Conservation (phyloP, 2,888 invertebrate species). For the Campoletis raptor region DNA sequence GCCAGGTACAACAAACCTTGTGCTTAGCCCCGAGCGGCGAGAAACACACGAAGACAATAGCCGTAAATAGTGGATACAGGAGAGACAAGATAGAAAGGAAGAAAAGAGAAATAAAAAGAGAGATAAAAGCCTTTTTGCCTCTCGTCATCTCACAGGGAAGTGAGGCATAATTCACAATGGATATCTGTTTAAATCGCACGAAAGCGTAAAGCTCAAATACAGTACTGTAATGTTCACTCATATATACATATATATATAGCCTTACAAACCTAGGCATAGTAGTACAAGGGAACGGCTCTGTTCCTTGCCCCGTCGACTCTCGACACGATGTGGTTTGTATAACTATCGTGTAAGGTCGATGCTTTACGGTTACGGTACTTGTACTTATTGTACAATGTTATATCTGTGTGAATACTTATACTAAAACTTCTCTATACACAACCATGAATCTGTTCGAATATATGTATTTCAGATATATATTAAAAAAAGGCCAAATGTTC, state of each 20-base stretch:
- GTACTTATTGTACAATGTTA: conserved; percentile 58
- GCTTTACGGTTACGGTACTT: conserved; percentile 64
- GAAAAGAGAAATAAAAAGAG: conserved; percentile 7
- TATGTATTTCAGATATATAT: conserved; percentile 10
- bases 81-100: conserved; percentile 51
- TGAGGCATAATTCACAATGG: conserved; percentile 81
- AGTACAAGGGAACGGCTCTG: conserved; percentile 52
- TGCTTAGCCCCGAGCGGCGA: conserved; percentile 74
- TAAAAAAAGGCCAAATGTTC: conserved; percentile 17
- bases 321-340: conserved; percentile 62
- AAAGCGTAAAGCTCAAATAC: conserved; percentile 79
- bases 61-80: conserved; percentile 80
- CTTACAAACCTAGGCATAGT: conserved; percentile 30
- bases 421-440: not conserved
- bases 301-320: conserved; percentile 48
- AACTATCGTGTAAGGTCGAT: conserved; percentile 65
- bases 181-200: conserved; percentile 81
- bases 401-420: conserved; percentile 31
- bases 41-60: conserved; percentile 78
- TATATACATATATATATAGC: conserved; percentile 25
- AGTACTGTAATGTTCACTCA: conserved; percentile 50
- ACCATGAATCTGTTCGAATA: conserved; percentile 23
- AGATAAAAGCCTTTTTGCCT: conserved; percentile 51
- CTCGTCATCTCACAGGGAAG: conserved; percentile 79
- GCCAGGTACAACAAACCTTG: conserved; percentile 37